These are phyloP conservation scores for Tetranychus truncatus DNA, from an alignment of 2,888 invertebrate species.

Conservation along the genomic window DNA sequence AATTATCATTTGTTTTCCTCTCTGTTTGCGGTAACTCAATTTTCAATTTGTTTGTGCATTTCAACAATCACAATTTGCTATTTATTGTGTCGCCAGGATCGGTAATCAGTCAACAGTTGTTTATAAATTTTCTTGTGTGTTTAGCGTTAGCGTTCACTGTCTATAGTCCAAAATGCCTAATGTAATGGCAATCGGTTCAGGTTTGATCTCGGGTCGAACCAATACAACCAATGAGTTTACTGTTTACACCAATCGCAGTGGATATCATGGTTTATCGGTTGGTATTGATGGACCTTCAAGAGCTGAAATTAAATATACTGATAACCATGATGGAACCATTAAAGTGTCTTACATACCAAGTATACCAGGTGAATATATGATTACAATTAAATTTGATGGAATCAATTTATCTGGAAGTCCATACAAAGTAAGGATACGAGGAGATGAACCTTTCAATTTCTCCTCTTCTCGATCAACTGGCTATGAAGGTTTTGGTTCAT, in stretches of 20 bases:
- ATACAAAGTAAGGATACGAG: constrained; percentile 11
- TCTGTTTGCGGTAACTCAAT: neutral
- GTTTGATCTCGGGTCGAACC: constrained; percentile 13
- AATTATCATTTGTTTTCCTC: too few relatives aligned
- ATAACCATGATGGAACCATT: constrained; percentile 14
- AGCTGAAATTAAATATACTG: constrained; percentile 10
- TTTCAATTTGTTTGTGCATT: neutral
- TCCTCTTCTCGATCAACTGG: neutral
- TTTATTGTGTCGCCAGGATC: neutral
- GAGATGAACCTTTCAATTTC: neutral
- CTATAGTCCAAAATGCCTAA: neutral
- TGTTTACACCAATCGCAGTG: constrained; percentile 12
- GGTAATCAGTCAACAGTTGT: neutral
- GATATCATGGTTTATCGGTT: constrained; percentile 10
- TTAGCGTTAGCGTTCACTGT: neutral
- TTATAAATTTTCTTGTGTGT: neutral
- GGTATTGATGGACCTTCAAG: constrained; percentile 12
- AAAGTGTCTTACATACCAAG: constrained; percentile 2
- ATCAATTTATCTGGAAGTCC: constrained; percentile 10
- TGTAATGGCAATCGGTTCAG: constrained; percentile 13
- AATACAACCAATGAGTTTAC: constrained; percentile 14
- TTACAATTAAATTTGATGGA: constrained; percentile 12
- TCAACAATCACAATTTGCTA: neutral
- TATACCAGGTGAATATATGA: constrained; percentile 11
- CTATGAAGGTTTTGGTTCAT: neutral